Evolutionary conservation across 2,888 invertebrate genomes (phyloP).

Genomic region (Agrochola circellaris): DNA sequence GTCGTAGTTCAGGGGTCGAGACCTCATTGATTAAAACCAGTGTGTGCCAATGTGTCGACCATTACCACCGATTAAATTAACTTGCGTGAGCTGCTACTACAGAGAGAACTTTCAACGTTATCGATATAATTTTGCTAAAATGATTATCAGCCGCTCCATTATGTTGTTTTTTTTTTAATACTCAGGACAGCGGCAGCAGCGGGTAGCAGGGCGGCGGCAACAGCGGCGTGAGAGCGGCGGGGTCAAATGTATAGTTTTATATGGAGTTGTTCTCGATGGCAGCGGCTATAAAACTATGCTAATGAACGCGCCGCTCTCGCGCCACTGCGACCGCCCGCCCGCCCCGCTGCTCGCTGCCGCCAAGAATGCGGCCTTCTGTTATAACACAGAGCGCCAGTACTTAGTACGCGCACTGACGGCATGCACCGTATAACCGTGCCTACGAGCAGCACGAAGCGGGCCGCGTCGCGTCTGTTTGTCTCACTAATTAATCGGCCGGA

Average conservation of each 20-base stretch:
- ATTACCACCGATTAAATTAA: slow-evolving; percentile 6
- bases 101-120: not conserved
- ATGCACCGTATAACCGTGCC: not conserved
- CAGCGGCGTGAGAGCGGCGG: too few species aligned
- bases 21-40: not conserved
- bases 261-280: too few species aligned
- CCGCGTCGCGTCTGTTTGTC: slow-evolving; percentile 19
- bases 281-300: too few species aligned
- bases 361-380: too few species aligned
- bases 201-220: too few species aligned
- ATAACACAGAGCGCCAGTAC: not conserved
- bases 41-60: not conserved
- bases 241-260: too few species aligned
- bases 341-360: too few species aligned
- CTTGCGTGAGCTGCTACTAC: not conserved
- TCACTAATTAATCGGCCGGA: not conserved
- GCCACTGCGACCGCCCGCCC: too few species aligned
- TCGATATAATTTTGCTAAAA: not conserved
- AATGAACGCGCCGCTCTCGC: too few species aligned
- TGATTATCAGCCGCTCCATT: not conserved
- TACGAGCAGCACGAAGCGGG: not conserved
- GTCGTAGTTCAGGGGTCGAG: too few species aligned
- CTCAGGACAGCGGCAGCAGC: too few species aligned
- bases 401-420: not conserved
- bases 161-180: not conserved